Evolutionary conservation across 1,140 invertebrate genomes (phyloP), one percentile per base, ranked within the genome.

Genomic region (Aphaenogaster ashmeadi): DNA sequence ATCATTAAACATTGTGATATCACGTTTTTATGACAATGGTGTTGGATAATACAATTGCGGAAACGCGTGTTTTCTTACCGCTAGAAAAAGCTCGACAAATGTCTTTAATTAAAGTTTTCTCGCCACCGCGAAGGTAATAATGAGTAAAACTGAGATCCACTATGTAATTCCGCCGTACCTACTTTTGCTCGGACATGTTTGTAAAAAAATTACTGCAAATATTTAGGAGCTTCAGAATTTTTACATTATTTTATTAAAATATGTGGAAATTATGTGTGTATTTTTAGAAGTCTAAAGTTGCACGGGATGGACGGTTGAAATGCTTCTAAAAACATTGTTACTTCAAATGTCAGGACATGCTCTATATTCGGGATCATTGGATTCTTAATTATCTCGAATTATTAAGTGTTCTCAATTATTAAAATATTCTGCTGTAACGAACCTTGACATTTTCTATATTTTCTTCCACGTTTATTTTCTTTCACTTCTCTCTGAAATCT

Each of bases 101-200:
- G 9, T 77, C 74, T 58, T 58, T 78, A 78, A 78, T 78, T 78
- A 64, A 62, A 78, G 54, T 36, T 62, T 47, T 27, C 27, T 78
- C 5, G 21, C 13, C 38, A 60, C 13, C 15, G 6, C 5, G 3
- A 47, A 47, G 0, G 6, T 78, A 62, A 64, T 75, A 75, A 38
- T 54, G 56, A 21, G 13, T 64, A 64, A 47, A 62, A 21, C 41
- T 64, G 27, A 33, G 11, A 11, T 47, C 21, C n/a, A 6, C 7
- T 58, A 27, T 47, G 27, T 64, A 47, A 36, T 3, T 74, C n/a
- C 0, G 5, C 9, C 38, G 7, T 54, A 74, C 3, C 11, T 33
- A 44, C 4, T 69, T 69, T 69, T 27, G 21, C n/a, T 69, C 7
- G 5, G 41, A 74, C 6, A 75, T 0, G 7, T 38, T 21, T 27